phyloP scores from a whole-genome alignment of 2,797 vertebrate genomes.

The Chelon labrosus region DNA sequence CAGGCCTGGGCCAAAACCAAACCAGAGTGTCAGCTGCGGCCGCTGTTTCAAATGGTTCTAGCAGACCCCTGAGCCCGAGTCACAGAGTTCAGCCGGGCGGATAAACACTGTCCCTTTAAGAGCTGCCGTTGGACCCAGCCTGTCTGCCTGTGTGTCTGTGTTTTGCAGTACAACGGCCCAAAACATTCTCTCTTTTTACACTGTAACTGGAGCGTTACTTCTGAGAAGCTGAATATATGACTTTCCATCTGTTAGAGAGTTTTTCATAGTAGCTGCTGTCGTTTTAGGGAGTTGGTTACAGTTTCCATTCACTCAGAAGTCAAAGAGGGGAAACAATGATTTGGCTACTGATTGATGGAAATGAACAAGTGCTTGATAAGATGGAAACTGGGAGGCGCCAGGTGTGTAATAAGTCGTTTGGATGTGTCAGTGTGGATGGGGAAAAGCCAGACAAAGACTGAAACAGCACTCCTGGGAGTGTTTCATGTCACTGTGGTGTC shows the following conservation, averaged over 20 bases:
- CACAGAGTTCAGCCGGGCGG: conserved; percentile 78
- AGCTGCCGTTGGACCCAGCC: conserved; percentile 59
- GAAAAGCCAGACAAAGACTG: conserved; percentile 37
- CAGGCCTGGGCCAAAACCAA: conserved; percentile 51
- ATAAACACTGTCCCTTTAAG: conserved; percentile 76
- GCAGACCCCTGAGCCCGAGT: conserved; percentile 70
- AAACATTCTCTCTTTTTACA: conserved; percentile 77
- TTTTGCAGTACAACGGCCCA: conserved; percentile 77
- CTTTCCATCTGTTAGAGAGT: conserved; percentile 64
- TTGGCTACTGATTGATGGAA: conserved; percentile 41
- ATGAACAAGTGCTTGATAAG: conserved; percentile 58
- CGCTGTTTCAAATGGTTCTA: conserved; percentile 69
- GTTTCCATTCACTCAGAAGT: conserved; percentile 63
- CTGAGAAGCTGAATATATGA: conserved; percentile 59
- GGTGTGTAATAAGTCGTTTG: conserved; percentile 42
- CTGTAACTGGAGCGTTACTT: conserved; percentile 78
- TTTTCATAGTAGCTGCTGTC: conserved; percentile 47
- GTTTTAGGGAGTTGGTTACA: conserved; percentile 53
- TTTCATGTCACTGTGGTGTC: conserved; percentile 31
- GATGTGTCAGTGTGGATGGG: conserved; percentile 8
- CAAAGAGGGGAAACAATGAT: conserved; percentile 48
- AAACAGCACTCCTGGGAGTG: conserved; percentile 27
- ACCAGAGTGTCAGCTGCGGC: conserved; percentile 61
- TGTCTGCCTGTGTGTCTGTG: conserved; percentile 79
- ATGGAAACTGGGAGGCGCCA: conserved; percentile 40